Percentiles rank a stretch among this genome's conserved stretches.
Evolutionary conservation across 2,888 invertebrate species (phyloP).

Genomic region (Phortica okadai): DNA sequence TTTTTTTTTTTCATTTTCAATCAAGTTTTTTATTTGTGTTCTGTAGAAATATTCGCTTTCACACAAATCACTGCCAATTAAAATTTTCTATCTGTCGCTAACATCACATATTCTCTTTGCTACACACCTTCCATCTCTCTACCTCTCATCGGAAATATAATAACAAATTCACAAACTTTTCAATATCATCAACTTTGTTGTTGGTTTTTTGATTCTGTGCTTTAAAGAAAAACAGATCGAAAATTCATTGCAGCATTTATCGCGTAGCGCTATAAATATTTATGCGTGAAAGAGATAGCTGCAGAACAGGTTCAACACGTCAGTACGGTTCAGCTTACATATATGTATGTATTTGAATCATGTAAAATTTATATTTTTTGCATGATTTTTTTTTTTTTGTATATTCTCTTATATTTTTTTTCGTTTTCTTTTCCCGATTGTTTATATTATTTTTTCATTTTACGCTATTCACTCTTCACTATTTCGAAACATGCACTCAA

Average conservation of each 20-base stretch:
- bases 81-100: no score
- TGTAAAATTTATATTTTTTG: background rate
- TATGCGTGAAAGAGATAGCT: background rate
- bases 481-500: background rate
- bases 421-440: background rate
- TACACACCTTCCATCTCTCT: no score
- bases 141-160: no score
- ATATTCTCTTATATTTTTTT: background rate
- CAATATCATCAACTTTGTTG: no score
- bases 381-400: conserved; percentile 5
- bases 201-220: no score
- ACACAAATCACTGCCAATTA: no score
- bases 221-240: background rate
- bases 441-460: conserved; percentile 58
- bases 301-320: background rate
- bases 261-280: background rate
- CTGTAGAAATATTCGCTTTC: no score
- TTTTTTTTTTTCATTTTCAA: background rate
- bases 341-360: background rate
- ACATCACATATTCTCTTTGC: no score
- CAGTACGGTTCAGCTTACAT: background rate
- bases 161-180: no score
- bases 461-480: background rate
- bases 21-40: background rate
- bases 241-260: conserved; percentile 10